Percentiles rank a stretch among this genome's conserved stretches.
phyloP scores from a whole-genome alignment of 2,888 invertebrate species.

The Strigamia crassipes region DNA sequence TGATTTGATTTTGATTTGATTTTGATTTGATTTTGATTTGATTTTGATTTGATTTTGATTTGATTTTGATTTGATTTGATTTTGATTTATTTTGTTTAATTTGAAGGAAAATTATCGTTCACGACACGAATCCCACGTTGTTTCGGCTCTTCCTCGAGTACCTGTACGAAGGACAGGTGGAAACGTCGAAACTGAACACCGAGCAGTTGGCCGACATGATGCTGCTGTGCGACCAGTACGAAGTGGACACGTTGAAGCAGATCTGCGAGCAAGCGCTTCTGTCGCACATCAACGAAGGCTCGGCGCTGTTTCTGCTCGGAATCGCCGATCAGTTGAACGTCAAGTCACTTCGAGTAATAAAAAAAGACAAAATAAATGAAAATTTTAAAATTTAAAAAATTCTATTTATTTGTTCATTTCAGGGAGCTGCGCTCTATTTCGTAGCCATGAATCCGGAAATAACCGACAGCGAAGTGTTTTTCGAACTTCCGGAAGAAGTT shows the following conservation, averaged over 20 bases:
- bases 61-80: background rate
- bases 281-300: conserved; percentile 67
- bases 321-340: conserved; percentile 72
- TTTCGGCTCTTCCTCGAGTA: conserved; percentile 69
- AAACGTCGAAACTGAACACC: conserved; percentile 61
- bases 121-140: conserved; percentile 68
- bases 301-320: conserved; percentile 68
- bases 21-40: too few species aligned
- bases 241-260: conserved; percentile 66
- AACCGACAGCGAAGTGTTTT: conserved; percentile 64
- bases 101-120: conserved; percentile 69
- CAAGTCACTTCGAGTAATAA: conserved; percentile 63
- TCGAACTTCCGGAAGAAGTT: conserved; percentile 65
- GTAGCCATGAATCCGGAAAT: conserved; percentile 64
- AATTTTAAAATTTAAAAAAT: too few species aligned
- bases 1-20: conserved; percentile 7
- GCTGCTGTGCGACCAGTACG: conserved; percentile 66
- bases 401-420: conserved; percentile 52
- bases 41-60: too few species aligned
- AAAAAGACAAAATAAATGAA: background rate
- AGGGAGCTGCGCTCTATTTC: conserved; percentile 64
- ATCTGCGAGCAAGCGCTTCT: conserved; percentile 68
- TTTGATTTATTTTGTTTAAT: conserved; percentile 45
- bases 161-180: conserved; percentile 68
- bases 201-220: conserved; percentile 69